phyloP scores from a whole-genome alignment of 2,888 invertebrate genomes.

The Acleris emargana region DNA sequence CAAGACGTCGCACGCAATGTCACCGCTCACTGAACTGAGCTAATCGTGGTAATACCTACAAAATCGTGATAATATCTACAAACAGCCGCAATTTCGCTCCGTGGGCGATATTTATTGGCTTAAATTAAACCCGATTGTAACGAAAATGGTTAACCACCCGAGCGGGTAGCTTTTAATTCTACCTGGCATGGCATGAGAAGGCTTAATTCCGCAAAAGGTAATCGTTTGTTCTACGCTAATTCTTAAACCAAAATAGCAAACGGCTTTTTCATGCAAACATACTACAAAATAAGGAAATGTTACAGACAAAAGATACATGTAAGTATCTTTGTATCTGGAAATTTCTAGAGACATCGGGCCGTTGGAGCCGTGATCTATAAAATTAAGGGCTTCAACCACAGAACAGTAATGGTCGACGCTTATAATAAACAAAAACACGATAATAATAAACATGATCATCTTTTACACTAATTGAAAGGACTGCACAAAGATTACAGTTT shows the following conservation, averaged over 20 bases:
- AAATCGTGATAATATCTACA: slow-evolving; percentile 52
- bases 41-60: slow-evolving; percentile 53
- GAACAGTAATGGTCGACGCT: too few relatives aligned
- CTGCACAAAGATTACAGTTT: slow-evolving; percentile 3
- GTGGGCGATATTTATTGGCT: slow-evolving; percentile 69
- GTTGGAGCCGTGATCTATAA: too few relatives aligned
- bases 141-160: slow-evolving; percentile 41
- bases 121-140: slow-evolving; percentile 64
- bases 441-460: background rate
- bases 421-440: background rate
- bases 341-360: too few relatives aligned
- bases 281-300: background rate
- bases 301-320: too few relatives aligned
- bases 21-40: slow-evolving; percentile 63
- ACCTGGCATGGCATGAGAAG: slow-evolving; percentile 13
- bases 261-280: background rate
- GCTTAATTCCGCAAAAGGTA: slow-evolving; percentile 10
- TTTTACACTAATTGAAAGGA: slow-evolving; percentile 4
- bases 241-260: background rate
- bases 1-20: slow-evolving; percentile 60
- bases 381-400: too few relatives aligned
- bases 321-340: too few relatives aligned
- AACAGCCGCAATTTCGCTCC: slow-evolving; percentile 59
- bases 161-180: slow-evolving; percentile 10
- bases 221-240: slow-evolving; percentile 8